Base-by-base conservation (phyloP, 2,797 vertebrate genomes). In the Thamnophis elegans region DNA sequence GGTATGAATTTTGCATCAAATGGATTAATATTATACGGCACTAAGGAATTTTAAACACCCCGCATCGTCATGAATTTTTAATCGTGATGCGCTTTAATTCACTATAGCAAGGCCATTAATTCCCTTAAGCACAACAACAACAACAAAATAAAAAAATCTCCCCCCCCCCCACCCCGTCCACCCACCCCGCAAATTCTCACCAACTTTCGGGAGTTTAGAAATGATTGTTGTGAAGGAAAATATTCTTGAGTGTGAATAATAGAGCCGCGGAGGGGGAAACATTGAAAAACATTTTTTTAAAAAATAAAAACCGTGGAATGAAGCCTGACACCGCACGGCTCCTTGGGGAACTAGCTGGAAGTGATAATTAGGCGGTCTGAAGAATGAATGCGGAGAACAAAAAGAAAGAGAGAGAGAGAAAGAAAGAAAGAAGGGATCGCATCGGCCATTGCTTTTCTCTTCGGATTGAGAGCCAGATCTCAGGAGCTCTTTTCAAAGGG, bases 1-100 rank as follows among this genome's bases (percentile, higher is more conserved):
- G 97, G 97, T 97, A 97, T 97, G 96, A 98, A 98, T 98, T 97
- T 98, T 97, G 97, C 97, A 98, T 97, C 97, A 96, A 97, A 97
- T 56, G 85, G 95, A 97, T 97, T 97, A 97, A 97, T 97, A 97
- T 96, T 97, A 97, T 96, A 97, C 97, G 97, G 95, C 96, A 95
- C 95, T 94, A 85, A 96, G 95, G 96, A 97, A 98, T 97, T 97
- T 97, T 97, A 97, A 98, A 97, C 95, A 97, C 92, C 95, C 94
- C 95, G 93, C 73, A 68, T 94, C 94, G 92, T 96, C 95, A 96
- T 97, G 96, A 95, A 98, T 97, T 97, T 97, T 97, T 97, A 97
- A 97, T 97, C 91, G 91, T 12, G 96, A 95, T 94, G 94, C 92
- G 97, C 95, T 97, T 95, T 96, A 96, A 96, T 97, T 97, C 96